phyloP scores from a whole-genome alignment of 2,797 vertebrate species.

The Bucorvus abyssinicus region DNA sequence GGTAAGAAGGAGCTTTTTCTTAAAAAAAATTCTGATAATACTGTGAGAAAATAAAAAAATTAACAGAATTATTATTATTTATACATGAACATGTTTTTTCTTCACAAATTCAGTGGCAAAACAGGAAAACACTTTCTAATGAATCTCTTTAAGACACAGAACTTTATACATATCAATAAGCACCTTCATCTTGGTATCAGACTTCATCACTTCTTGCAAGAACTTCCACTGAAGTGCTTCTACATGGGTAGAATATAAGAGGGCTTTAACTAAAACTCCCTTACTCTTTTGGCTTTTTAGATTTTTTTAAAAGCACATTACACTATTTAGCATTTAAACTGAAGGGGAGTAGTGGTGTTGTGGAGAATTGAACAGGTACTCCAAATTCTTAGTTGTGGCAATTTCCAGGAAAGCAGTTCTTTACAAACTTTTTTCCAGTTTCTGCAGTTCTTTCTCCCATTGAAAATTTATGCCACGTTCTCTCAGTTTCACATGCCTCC shows the following conservation, averaged over 20 bases:
- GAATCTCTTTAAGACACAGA: neutral
- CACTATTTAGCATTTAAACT: neutral
- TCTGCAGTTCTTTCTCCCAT: neutral
- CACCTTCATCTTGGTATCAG: neutral
- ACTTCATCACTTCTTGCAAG: neutral
- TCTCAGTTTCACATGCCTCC: fast-evolving
- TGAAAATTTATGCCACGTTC: neutral
- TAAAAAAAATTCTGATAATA: neutral
- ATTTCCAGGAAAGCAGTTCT: neutral
- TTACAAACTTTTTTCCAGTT: neutral
- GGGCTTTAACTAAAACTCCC: neutral
- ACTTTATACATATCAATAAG: neutral
- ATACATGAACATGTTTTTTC: neutral
- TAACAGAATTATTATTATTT: neutral
- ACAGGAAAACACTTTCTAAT: neutral
- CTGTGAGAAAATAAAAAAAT: neutral
- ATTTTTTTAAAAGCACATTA: neutral
- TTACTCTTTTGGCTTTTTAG: neutral
- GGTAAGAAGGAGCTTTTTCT: neutral
- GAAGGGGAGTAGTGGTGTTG: neutral
- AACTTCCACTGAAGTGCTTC: neutral
- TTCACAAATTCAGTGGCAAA: neutral
- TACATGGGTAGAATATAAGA: neutral
- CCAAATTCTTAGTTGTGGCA: neutral
- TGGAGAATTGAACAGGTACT: neutral